Evolutionary conservation across 2,888 invertebrate genomes (phyloP), one percentile per base, ranked within the genome.

Genomic region (Apotomis betuletana): DNA sequence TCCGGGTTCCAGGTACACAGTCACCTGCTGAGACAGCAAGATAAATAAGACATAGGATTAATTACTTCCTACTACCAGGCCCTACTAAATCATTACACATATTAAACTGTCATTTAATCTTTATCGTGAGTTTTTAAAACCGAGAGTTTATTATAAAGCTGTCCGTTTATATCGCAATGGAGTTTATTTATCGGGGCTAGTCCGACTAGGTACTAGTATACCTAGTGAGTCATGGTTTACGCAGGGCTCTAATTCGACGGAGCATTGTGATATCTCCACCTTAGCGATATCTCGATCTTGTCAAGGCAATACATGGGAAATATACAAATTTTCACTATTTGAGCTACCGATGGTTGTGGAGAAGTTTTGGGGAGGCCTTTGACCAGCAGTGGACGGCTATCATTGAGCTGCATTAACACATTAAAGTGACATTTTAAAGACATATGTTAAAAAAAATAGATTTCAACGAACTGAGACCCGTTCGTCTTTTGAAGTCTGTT

Each of bases 41-140:
- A 90, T 90, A 89, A 90, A 90, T 90, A 90, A 88, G 87, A 86
- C 86, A 84, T 85, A 86, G 85, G 84, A 91, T 90, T 90, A 90
- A 91, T 92, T 90, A 88, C 90, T 91, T 91, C 92, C 90, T 90
- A 88, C 86, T 84, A 83, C 79, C 81, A 80, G 81, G 83, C 81
- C 82, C 81, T 79, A 88, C 85, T 88, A 87, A 89, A 90, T 88
- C 87, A 88, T 79, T 81, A 79, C 81, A 79, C 81, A 82, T 83
- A 88, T 88, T 87, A 87, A 87, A 87, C 83, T 87, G 86, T 87
- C 81, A 77, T 85, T 85, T 83, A 85, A 88, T 87, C 81, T 84
- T 84, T 81, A 84, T 85, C 84, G 77, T 81, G 74, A 77, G 78
- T 79, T 83, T 86, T 79, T 78, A 80, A 73, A 78, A 79, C 78